These are phyloP conservation scores for Eriocheir sinensis DNA, from an alignment of 1,140 invertebrate species.

Conservation along the genomic window DNA sequence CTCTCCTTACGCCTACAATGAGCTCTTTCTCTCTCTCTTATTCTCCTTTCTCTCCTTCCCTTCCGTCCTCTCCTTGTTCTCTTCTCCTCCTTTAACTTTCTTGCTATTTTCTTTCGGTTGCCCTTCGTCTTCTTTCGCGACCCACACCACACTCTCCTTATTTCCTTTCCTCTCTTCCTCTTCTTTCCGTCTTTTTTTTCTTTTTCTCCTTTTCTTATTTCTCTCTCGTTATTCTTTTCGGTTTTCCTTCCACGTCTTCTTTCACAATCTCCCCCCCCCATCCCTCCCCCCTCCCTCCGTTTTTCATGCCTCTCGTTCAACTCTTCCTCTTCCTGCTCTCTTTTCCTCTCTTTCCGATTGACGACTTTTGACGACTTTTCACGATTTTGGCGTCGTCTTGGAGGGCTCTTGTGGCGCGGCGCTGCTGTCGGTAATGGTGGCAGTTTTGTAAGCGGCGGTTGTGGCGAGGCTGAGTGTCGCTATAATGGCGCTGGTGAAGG, in stretches of 20 bases:
- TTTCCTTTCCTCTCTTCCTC: background rate
- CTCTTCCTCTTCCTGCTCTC: too few relatives aligned
- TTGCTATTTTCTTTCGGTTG: too few relatives aligned
- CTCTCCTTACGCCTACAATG: background rate
- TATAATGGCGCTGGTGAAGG: background rate
- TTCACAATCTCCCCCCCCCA: too few relatives aligned
- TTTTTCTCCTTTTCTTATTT: background rate
- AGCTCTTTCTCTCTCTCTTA: background rate
- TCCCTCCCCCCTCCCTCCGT: too few relatives aligned
- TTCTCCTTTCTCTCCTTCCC: too few relatives aligned
- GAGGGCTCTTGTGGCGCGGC: background rate
- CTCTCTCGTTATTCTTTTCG: too few relatives aligned
- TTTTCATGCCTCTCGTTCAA: too few relatives aligned
- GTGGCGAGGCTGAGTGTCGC: background rate
- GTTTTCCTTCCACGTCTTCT: too few relatives aligned
- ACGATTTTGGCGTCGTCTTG: background rate
- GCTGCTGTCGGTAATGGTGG: background rate
- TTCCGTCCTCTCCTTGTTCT: too few relatives aligned
- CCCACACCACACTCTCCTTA: too few relatives aligned
- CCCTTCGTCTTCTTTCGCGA: too few relatives aligned
- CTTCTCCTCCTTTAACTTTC: too few relatives aligned
- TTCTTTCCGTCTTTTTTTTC: background rate
- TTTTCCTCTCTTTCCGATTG: constrained; percentile 1
- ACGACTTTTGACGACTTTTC: background rate
- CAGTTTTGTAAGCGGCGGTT: background rate